Evolutionary conservation across 2,113 vertebrate genomes (phyloP).

Genomic region (Egretta garzetta): DNA sequence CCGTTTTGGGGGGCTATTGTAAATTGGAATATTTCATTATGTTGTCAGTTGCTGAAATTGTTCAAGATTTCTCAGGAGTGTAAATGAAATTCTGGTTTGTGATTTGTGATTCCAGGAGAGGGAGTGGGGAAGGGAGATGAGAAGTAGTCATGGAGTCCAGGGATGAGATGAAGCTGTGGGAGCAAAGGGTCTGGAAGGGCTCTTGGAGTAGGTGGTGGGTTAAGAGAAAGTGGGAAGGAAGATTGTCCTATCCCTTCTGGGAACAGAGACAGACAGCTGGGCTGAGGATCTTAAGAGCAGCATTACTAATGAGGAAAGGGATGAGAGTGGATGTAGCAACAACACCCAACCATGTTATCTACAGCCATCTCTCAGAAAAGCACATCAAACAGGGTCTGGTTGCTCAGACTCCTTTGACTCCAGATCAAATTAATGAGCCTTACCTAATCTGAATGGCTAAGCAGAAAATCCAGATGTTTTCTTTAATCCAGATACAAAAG

Average conservation of each 20-base stretch:
- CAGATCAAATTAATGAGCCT: background rate
- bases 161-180: background rate
- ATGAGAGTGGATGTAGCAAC: background rate
- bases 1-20: background rate
- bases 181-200: background rate
- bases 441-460: background rate
- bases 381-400: background rate
- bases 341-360: background rate
- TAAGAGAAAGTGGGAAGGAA: background rate
- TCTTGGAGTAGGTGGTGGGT: background rate
- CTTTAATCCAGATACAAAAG: background rate
- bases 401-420: background rate
- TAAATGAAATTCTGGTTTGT: background rate
- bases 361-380: background rate
- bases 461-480: background rate
- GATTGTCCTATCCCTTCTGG: background rate
- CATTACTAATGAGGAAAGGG: background rate
- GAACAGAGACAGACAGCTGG: background rate
- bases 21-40: background rate
- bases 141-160: background rate
- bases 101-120: background rate
- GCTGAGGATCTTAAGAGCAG: background rate
- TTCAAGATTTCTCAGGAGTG: background rate
- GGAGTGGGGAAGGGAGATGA: background rate
- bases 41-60: background rate